These are phyloP conservation scores for Diaprepes abbreviatus DNA, from an alignment of 2,888 invertebrate genomes.

Conservation along the genomic window DNA sequence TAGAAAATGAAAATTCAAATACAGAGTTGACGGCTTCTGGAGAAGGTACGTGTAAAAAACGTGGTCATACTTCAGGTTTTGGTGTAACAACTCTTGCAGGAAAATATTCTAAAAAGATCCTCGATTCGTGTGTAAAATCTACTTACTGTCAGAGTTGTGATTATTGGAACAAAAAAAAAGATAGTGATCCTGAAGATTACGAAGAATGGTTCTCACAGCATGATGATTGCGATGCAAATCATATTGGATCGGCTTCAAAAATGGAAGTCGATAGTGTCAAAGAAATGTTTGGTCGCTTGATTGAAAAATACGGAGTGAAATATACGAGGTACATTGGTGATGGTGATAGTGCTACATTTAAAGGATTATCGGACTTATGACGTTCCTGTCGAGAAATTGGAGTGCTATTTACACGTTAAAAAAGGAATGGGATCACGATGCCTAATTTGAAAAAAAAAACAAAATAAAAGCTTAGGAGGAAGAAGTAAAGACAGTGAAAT, in stretches of 20 bases:
- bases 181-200: too few relatives aligned
- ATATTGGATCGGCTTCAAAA: not conserved
- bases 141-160: slow-evolving; percentile 3
- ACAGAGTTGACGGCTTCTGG: too few relatives aligned
- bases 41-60: not conserved
- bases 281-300: not conserved
- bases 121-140: not conserved
- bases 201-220: too few relatives aligned
- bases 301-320: not conserved
- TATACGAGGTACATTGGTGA: not conserved
- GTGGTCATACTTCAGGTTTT: not conserved
- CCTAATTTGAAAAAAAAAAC: too few relatives aligned
- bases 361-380: not conserved
- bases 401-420: not conserved
- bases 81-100: not conserved
- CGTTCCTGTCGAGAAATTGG: not conserved
- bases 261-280: not conserved
- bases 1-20: too few relatives aligned
- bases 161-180: not conserved
- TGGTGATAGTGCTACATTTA: not conserved
- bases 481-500: too few relatives aligned
- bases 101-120: not conserved
- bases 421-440: too few relatives aligned
- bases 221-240: not conserved
- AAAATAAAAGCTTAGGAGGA: too few relatives aligned